Evolutionary conservation across 2,113 vertebrate genomes (phyloP), one percentile per base, ranked within the genome.

Genomic region (Ammodytes marinus): DNA sequence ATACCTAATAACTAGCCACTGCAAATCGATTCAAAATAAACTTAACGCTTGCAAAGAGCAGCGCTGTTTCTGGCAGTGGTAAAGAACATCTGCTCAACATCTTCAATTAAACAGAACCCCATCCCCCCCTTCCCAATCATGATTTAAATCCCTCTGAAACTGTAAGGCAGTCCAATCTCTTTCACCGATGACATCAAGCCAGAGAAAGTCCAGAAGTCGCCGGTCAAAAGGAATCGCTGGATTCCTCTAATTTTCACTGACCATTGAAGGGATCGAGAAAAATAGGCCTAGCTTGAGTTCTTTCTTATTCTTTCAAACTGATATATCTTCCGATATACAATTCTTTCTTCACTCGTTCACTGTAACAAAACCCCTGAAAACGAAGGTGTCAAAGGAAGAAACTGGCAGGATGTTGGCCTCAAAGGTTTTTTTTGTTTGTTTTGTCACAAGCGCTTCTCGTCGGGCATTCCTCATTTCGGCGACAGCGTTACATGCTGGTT

Each of bases 161-260:
- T 91, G 83, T 92, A 95, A 86, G 76, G 95, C 95, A 93, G 94
- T 94, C 92, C 89, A 70, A 94, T 94, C 95, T 95, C 93, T 94
- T 93, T 94, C 90, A 94, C 79, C 64, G 14, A 9, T 63, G 74
- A 90, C 73, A 86, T 83, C 80, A 63, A 79, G 74, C 39, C 70
- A 77, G 66, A 77, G n/a, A 70, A 77, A 69, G 85, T 83, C 83
- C 53, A 10, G 15, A 79, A 81, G 53, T 77, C 2, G 66, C 82
- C 83, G 80, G 78, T 82, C 74, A 75, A 88, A 82, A 86, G 52
- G 0, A 82, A 77, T 84, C 76, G 69, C 65, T 66, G 60, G 49
- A 71, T 82, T 87, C 83, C 53, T 87, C 60, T 89, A 79, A 87
- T 84, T 71, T 84, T 86, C 80, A 63, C 50, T 57, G 84, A 70